Percentiles rank a stretch among this genome's conserved stretches.
These are phyloP conservation scores for Timandra comae DNA, from an alignment of 2,888 invertebrate genomes.

Conservation along the genomic window DNA sequence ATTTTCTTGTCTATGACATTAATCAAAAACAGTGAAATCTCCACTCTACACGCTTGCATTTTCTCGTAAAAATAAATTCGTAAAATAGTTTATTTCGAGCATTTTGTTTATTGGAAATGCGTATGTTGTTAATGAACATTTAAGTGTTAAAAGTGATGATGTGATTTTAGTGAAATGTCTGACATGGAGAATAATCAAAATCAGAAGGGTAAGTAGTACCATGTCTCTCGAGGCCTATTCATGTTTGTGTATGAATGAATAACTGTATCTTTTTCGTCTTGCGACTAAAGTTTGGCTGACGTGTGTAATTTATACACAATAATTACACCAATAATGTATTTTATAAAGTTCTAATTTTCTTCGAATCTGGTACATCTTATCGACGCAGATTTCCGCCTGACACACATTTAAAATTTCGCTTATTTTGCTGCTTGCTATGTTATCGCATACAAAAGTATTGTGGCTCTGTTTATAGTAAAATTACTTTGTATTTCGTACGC, in stretches of 20 bases:
- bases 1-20: conserved; percentile 16
- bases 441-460: conserved; percentile 4
- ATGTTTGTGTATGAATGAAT: conserved; percentile 70
- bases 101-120: conserved; percentile 22
- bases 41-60: conserved; percentile 40
- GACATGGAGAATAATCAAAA: conserved; percentile 70
- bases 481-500: conserved; percentile 13
- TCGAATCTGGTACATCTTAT: no score
- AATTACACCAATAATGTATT: background rate
- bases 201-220: conserved; percentile 66
- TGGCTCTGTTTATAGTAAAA: background rate
- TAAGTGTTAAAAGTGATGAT: conserved; percentile 53
- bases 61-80: conserved; percentile 32
- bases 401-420: no score
- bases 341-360: background rate
- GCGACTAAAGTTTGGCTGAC: conserved; percentile 52
- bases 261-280: conserved; percentile 60
- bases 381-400: no score
- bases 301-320: conserved; percentile 25
- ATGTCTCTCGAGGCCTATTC: conserved; percentile 29
- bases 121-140: conserved; percentile 18
- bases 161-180: conserved; percentile 48
- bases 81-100: conserved; percentile 21
- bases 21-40: conserved; percentile 39
- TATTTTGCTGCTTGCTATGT: background rate